Conservation (phyloP, 1,140 invertebrate species). For the Camponotus vicinus region DNA sequence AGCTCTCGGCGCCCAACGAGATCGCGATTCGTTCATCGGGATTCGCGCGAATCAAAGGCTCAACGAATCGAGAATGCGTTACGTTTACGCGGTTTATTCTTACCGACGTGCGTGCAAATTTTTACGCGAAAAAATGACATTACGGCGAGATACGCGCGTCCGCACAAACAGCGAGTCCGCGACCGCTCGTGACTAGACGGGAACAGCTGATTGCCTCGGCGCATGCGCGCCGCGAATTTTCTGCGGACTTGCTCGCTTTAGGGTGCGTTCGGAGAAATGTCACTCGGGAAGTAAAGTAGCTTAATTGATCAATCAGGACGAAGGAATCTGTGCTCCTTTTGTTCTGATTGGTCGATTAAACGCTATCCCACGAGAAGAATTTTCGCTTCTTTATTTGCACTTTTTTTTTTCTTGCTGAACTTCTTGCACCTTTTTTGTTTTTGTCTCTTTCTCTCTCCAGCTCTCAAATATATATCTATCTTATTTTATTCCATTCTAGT, state of each 20-base stretch:
- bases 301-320: no score
- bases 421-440: no score
- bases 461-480: no score
- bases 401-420: no score
- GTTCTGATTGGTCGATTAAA: no score
- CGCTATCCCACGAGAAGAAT: no score
- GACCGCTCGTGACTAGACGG: slow-evolving; percentile 16
- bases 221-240: neutral
- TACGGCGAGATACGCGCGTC: neutral
- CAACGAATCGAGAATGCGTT: neutral
- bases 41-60: neutral
- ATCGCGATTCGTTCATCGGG: neutral
- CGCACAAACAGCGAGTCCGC: neutral
- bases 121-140: slow-evolving; percentile 4
- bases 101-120: neutral
- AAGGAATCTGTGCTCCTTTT: no score
- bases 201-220: slow-evolving; percentile 48
- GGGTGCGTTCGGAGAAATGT: no score
- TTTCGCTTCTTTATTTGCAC: no score
- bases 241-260: neutral
- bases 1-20: slow-evolving; percentile 7
- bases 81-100: neutral
- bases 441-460: no score
- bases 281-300: no score
- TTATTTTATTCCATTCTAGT: no score